These are phyloP conservation scores for Phengaris alcon DNA, from an alignment of 2,888 invertebrate species.

Conservation along the genomic window DNA sequence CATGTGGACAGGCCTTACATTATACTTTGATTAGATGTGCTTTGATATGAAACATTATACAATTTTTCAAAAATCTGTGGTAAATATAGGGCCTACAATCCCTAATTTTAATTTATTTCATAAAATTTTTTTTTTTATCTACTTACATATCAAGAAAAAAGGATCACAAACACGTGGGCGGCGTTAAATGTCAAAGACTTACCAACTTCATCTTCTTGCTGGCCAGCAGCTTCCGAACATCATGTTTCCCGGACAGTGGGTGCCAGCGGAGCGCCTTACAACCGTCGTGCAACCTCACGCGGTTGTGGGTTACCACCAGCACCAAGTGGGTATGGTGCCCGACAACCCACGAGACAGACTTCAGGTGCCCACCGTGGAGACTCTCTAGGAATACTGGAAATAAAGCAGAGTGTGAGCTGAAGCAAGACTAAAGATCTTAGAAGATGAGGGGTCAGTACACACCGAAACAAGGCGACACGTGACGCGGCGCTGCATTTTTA, in stretches of 20 bases:
- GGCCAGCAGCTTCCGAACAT: slow-evolving; percentile 77
- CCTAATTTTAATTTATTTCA: no score
- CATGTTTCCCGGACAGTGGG: slow-evolving; percentile 78
- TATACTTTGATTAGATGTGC: no score
- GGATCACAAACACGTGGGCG: no score
- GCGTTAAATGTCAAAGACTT: slow-evolving; percentile 46
- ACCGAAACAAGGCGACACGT: no score
- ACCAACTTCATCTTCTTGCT: slow-evolving; percentile 79
- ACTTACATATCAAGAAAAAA: no score
- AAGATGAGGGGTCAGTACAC: no score
- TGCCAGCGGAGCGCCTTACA: slow-evolving; percentile 83
- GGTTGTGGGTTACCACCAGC: slow-evolving; percentile 79
- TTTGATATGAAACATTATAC: no score
- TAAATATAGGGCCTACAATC: no score
- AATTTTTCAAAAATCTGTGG: no score
- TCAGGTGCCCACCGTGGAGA: slow-evolving; percentile 76
- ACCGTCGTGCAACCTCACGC: slow-evolving; percentile 82
- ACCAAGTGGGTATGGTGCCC: slow-evolving; percentile 78
- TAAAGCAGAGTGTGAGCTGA: slow-evolving; percentile 2
- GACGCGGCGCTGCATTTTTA: no score
- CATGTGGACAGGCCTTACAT: no score
- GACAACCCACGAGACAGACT: slow-evolving; percentile 80
- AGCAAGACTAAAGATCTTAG: background rate
- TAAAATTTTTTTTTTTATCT: no score
- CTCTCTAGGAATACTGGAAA: slow-evolving; percentile 83